Evolutionary conservation across 2,113 vertebrate genomes (phyloP).

Genomic region (Candoia aspera): DNA sequence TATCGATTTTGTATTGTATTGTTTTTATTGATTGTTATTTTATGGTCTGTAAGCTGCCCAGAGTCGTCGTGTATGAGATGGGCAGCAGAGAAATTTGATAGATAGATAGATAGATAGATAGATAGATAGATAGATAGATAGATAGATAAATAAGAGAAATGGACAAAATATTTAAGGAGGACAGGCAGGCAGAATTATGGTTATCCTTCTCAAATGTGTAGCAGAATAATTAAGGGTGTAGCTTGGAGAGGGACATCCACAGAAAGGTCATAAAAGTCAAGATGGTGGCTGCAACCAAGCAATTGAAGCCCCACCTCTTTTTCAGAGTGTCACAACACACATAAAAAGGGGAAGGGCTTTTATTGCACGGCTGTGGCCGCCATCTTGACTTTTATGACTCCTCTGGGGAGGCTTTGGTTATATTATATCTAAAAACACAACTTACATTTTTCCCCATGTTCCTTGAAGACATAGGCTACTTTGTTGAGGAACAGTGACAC

Average conservation of each 20-base stretch:
- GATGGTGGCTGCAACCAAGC: neutral
- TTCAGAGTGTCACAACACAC: neutral
- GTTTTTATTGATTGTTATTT: too few species aligned
- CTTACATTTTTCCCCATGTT: neutral
- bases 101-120: too few species aligned
- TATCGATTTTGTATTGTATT: too few species aligned
- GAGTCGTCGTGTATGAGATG: too few species aligned
- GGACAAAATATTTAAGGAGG: neutral
- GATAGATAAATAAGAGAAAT: neutral
- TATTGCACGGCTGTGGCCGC: neutral
- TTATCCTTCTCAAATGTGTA: neutral
- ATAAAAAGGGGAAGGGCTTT: neutral
- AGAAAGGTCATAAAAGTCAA: neutral
- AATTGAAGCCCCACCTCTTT: neutral
- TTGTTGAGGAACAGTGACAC: neutral
- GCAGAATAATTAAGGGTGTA: neutral
- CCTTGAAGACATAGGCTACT: neutral
- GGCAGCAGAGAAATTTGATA: too few species aligned
- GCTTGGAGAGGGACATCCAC: neutral
- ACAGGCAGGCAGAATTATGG: neutral
- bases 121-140: too few species aligned
- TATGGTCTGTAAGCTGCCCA: too few species aligned
- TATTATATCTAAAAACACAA: neutral
- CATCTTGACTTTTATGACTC: neutral
- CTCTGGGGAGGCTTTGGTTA: neutral